Base-by-base conservation (phyloP, 2,797 vertebrate species). In the Rhynchotus rufescens region DNA sequence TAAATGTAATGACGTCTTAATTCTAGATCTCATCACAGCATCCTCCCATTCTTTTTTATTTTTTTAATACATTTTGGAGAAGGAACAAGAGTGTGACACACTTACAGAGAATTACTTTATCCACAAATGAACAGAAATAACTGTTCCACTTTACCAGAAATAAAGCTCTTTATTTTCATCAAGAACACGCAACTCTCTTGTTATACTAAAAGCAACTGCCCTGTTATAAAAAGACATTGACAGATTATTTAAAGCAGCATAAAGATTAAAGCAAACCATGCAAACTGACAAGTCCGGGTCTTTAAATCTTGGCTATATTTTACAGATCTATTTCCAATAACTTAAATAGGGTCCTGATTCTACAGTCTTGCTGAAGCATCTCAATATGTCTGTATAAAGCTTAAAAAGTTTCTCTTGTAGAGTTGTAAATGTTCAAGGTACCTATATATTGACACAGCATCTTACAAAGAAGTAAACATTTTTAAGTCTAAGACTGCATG, bases 141-240 rank as follows among this genome's bases (percentile, higher is more conserved):
- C 30, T 57, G 25, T 62, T 92, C 32, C 64, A 73, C 22, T 91
- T 77, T n/a, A 86, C 25, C 51, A 86, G 56, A 86, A 91, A 86
- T 4, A 67, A 36, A 87, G 13, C 5, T 84, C 59, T 60, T 79
- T 49, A 65, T 32, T 66, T 94, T 92, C 40, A 68, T 77, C 49
- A 77, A 76, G 44, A 86, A 60, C 26, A 67, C 10, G 10, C 54
- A 80, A 88, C 26, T 80, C 26, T 19, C 34, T 62, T 40, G 34
- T 51, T 45, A 77, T 15, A 83, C 9, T 25, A 86, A 84, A 47
- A 21, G 15, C 52, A 84, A 88, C 26, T 82, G 23, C 23, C 34
- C 56, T 44, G 34, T 59, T 44, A 77, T 15, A 84, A 8, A 22
- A 86, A 82, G n/a, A 61, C 25, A 88, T n/a, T 19, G 36, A 20